Conservation (phyloP, 2,113 vertebrate species). For the Desmodus rotundus region DNA sequence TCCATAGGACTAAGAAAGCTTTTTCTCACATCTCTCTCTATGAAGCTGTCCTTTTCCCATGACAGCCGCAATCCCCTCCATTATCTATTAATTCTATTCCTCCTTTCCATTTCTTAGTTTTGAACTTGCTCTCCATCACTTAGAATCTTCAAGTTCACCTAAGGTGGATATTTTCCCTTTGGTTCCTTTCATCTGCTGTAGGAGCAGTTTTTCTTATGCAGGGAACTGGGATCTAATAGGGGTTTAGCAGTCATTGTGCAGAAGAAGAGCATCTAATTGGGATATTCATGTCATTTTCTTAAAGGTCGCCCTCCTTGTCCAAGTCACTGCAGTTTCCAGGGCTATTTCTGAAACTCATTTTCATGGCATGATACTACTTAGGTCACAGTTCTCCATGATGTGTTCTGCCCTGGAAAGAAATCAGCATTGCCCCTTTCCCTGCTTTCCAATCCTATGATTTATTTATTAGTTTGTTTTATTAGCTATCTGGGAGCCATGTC, state of each 20-base stretch:
- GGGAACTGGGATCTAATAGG: not conserved
- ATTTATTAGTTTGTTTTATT: not conserved
- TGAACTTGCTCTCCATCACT: not conserved
- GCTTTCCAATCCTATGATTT: constrained; percentile 22
- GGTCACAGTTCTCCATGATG: not conserved
- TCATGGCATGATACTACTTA: not conserved
- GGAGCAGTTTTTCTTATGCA: not conserved
- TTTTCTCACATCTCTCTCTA: not conserved
- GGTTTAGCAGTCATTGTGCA: not conserved
- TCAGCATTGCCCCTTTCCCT: not conserved
- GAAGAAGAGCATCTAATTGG: constrained; percentile 21
- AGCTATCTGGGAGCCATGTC: not conserved
- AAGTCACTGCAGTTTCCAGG: not conserved
- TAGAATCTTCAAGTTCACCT: not conserved
- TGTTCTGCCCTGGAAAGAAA: not conserved
- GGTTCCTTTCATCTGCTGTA: not conserved
- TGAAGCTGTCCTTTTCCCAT: not conserved
- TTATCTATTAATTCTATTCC: not conserved
- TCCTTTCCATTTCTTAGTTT: not conserved
- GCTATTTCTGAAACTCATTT: not conserved
- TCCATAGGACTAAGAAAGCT: not conserved
- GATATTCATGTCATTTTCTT: constrained; percentile 17
- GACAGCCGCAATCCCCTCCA: not conserved
- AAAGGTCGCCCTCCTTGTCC: constrained; percentile 49
- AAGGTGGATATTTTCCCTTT: not conserved